These are phyloP conservation scores for Steinernema khuongi DNA, from an alignment of 1,140 invertebrate species.

Conservation along the genomic window DNA sequence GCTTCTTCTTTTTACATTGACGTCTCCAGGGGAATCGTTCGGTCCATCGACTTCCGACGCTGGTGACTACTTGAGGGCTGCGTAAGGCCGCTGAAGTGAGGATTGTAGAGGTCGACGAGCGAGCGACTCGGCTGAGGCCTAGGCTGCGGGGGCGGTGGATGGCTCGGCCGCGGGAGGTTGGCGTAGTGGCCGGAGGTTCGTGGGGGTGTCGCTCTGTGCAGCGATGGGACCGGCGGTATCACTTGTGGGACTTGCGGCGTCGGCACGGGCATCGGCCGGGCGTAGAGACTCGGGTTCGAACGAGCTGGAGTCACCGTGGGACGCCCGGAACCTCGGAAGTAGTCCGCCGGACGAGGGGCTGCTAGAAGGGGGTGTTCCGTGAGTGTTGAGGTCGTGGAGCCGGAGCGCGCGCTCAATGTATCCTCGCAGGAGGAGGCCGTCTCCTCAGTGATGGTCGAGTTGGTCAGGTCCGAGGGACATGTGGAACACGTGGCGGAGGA, in stretches of 20 bases:
- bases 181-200: not conserved
- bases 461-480: slow-evolving; percentile 19
- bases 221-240: not conserved
- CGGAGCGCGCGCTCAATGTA: not conserved
- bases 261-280: slow-evolving; percentile 9
- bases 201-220: not conserved
- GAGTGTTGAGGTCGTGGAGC: not conserved
- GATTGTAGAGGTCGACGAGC: not conserved
- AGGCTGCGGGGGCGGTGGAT: not conserved
- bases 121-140: slow-evolving; percentile 4
- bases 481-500: slow-evolving; percentile 17
- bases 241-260: slow-evolving; percentile 7
- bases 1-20: slow-evolving; percentile 17
- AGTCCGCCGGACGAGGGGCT: slow-evolving; percentile 14
- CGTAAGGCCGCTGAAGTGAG: not conserved
- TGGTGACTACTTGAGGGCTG: not conserved
- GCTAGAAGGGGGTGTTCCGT: not conserved
- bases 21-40: slow-evolving; percentile 16
- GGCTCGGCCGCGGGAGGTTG: not conserved
- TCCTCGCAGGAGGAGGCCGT: slow-evolving; percentile 19
- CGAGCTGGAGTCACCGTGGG: slow-evolving; percentile 12
- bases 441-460: slow-evolving; percentile 24
- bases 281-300: slow-evolving; percentile 17
- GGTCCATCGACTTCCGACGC: not conserved
- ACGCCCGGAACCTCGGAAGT: slow-evolving; percentile 16